phyloP scores from a whole-genome alignment of 2,888 invertebrate species.

The Hydroisotoma schaefferi region DNA sequence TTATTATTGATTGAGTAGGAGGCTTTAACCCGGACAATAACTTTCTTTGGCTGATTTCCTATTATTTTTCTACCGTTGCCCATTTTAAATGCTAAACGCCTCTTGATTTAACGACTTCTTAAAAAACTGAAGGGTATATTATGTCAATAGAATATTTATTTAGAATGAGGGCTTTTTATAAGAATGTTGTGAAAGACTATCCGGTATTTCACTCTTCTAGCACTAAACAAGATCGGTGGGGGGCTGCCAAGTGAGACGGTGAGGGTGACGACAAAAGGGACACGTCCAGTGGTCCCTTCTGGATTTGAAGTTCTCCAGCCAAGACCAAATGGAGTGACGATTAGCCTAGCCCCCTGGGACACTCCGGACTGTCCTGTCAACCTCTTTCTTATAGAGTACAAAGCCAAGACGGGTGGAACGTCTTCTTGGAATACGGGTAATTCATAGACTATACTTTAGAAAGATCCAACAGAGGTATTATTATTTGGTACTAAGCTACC shows the following conservation, averaged over 20 bases:
- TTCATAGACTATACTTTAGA: neutral
- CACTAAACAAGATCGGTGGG: slow-evolving; percentile 53
- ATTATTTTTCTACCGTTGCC: no score
- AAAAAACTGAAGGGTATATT: no score
- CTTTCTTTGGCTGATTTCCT: no score
- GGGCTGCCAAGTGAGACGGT: slow-evolving; percentile 54
- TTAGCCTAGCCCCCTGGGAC: slow-evolving; percentile 68
- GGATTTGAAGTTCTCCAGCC: slow-evolving; percentile 64
- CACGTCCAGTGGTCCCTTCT: slow-evolving; percentile 59
- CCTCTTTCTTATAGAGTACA: slow-evolving; percentile 67
- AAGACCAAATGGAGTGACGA: slow-evolving; percentile 65
- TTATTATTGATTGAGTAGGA: no score
- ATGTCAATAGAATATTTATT: no score
- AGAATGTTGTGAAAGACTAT: no score
- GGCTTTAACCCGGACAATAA: no score
- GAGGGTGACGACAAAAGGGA: slow-evolving; percentile 63
- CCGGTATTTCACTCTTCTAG: slow-evolving; percentile 16
- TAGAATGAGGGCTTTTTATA: no score
- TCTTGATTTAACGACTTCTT: no score
- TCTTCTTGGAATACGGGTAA: slow-evolving; percentile 66
- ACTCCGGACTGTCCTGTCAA: slow-evolving; percentile 63
- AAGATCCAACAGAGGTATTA: no score
- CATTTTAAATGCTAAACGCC: no score
- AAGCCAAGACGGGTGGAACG: slow-evolving; percentile 59
- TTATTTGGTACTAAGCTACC: no score